These are phyloP conservation scores for fruit fly (Drosophila melanogaster) DNA, from an alignment of 1,140 invertebrate genomes.

Conservation along the genomic window Release_6_plus_ISO1_MT NT_033777.3:18279501-18280000, in stretches of 20 bases:
- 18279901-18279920: neutral
- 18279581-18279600: slow-evolving; percentile 55
- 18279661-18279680: neutral
- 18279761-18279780: slow-evolving; percentile 6
- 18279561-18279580: slow-evolving; percentile 13
- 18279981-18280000: slow-evolving; percentile 4
- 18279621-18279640: slow-evolving; percentile 15
- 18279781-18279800: slow-evolving; percentile 8
- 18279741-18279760: neutral
- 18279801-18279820: slow-evolving; percentile 26
- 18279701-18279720: slow-evolving; percentile 31
- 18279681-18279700: slow-evolving; percentile 35
- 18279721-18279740: slow-evolving; percentile 29
- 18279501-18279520: slow-evolving; percentile 45
- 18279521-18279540: slow-evolving; percentile 52
- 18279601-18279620: slow-evolving; percentile 2
- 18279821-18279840: slow-evolving; percentile 13
- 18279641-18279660: slow-evolving; percentile 32
- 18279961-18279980: slow-evolving; percentile 16
- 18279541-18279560: slow-evolving; percentile 55
- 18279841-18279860: neutral
- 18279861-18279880: neutral
- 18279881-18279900: neutral
- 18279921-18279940: neutral
- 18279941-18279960: slow-evolving; percentile 11